A percentile compares a stretch with the other conserved stretches of the same genome.
Evolutionary conservation across 2,888 invertebrate species (phyloP).

Genomic region (Fragum fragum): DNA sequence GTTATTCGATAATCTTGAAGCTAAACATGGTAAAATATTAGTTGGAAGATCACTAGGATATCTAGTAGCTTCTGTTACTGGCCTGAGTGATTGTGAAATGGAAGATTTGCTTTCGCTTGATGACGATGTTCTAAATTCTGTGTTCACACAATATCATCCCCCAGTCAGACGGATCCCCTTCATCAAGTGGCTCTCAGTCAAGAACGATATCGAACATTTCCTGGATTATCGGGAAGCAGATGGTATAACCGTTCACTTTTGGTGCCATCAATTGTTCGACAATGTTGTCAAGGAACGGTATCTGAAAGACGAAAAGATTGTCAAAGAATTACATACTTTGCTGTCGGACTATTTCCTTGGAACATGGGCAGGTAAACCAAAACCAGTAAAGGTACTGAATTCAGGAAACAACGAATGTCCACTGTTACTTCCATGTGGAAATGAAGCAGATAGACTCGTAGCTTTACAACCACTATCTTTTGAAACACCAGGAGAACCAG

Average conservation of each 20-base stretch:
- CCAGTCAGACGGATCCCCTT: conserved; percentile 78
- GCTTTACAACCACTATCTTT: conserved; percentile 82
- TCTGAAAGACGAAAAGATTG: conserved; percentile 65
- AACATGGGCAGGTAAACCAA: conserved; percentile 77
- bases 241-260: conserved; percentile 80
- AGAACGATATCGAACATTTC: conserved; percentile 79
- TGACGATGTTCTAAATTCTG: conserved; percentile 81
- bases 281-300: conserved; percentile 77
- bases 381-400: conserved; percentile 64
- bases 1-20: conserved; percentile 79
- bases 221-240: conserved; percentile 77
- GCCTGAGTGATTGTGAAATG: conserved; percentile 86
- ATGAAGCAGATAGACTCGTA: conserved; percentile 74
- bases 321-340: conserved; percentile 78
- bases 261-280: conserved; percentile 78
- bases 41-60: conserved; percentile 80
- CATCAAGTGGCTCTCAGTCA: conserved; percentile 81
- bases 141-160: conserved; percentile 71
- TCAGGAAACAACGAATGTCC: conserved; percentile 14
- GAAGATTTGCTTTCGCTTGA: conserved; percentile 86
- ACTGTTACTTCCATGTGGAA: conserved; percentile 50
- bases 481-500: conserved; percentile 56
- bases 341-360: conserved; percentile 86
- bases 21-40: conserved; percentile 76
- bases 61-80: conserved; percentile 82